Evolutionary conservation across 2,113 vertebrate species (phyloP).

Genomic region (Oxyruncus cristatus): DNA sequence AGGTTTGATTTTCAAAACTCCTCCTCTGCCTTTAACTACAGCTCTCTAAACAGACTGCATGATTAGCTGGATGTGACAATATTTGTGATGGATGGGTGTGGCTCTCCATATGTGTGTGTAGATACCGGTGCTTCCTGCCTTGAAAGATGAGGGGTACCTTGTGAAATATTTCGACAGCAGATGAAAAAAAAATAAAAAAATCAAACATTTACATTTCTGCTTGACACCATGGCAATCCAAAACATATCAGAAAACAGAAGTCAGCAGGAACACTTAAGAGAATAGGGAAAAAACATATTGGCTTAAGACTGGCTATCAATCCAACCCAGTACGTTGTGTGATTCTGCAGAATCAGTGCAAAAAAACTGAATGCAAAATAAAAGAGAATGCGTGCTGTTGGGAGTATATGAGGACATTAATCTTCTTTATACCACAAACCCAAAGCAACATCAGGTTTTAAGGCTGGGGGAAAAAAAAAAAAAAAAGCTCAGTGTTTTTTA

Average conservation of each 20-base stretch:
- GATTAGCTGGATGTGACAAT: background rate
- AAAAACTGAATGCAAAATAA: background rate
- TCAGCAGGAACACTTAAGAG: background rate
- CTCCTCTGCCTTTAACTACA: background rate
- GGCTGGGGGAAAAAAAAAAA: background rate
- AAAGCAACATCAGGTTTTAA: constrained; percentile 3
- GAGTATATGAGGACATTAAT: background rate
- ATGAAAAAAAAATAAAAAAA: background rate
- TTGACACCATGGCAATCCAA: background rate
- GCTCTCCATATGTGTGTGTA: background rate
- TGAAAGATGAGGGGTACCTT: background rate
- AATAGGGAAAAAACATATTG: background rate
- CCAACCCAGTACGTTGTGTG: background rate
- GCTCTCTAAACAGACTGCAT: background rate
- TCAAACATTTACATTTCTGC: background rate
- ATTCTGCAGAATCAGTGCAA: background rate
- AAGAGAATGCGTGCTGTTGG: background rate
- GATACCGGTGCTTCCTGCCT: background rate
- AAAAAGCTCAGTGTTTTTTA: background rate
- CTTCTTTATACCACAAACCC: constrained; percentile 13
- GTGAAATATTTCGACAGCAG: background rate
- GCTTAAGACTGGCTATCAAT: background rate
- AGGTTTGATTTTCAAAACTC: background rate
- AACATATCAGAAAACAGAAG: constrained; percentile 2
- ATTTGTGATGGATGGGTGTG: background rate